Conservation (phyloP, 2,113 vertebrate genomes). For the Chionodraco myersi region DNA sequence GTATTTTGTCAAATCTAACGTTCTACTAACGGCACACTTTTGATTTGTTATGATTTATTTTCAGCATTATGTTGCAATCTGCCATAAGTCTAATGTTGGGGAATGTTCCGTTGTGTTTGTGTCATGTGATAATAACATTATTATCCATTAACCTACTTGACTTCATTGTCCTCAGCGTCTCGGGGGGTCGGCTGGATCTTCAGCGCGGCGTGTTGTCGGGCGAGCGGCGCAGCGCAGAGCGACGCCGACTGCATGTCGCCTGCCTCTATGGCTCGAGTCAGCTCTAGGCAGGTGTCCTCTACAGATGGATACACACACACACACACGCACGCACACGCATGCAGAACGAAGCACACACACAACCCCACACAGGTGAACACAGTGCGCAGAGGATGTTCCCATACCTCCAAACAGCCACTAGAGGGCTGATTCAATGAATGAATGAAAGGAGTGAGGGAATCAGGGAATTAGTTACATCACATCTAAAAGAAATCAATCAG, state of each 20-base stretch:
- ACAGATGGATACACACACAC: background rate
- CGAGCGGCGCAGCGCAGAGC: slow-evolving; percentile 81
- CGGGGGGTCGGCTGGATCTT: slow-evolving; percentile 79
- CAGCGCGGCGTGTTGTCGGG: slow-evolving; percentile 81
- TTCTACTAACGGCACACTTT: too few relatives aligned
- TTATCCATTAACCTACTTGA: slow-evolving; percentile 81
- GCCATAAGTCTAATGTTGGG: too few relatives aligned
- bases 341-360: slow-evolving; percentile 22
- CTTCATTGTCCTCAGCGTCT: slow-evolving; percentile 83
- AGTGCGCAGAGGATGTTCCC: slow-evolving; percentile 5
- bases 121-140: too few relatives aligned
- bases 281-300: slow-evolving; percentile 86
- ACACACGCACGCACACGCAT: background rate
- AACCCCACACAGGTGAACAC: slow-evolving; percentile 19
- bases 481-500: background rate
- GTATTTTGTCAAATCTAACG: too few relatives aligned
- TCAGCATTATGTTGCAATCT: too few relatives aligned
- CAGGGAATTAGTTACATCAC: slow-evolving; percentile 14
- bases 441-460: slow-evolving; percentile 20
- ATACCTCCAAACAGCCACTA: slow-evolving; percentile 25
- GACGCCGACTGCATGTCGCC: slow-evolving; percentile 86
- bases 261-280: slow-evolving; percentile 85
- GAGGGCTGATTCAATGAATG: slow-evolving; percentile 30
- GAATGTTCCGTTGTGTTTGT: too few relatives aligned
- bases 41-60: too few relatives aligned